Base-by-base conservation (phyloP, 2,888 invertebrate genomes). In the Pristionchus exspectatus region DNA sequence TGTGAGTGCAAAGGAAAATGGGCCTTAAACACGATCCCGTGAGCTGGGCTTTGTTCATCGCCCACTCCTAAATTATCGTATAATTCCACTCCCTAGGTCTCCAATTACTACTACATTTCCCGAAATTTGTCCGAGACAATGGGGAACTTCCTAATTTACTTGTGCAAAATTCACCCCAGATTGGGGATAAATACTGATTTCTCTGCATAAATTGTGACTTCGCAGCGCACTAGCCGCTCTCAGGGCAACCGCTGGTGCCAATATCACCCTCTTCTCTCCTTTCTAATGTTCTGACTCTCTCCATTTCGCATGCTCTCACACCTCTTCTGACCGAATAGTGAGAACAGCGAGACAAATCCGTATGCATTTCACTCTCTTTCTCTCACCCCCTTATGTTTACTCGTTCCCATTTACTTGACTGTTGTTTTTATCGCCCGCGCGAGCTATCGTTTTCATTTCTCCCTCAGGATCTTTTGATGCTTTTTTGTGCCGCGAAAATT, bases 371-470 rank as follows among this genome's bases (percentile, higher is more conserved):
- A 44, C 38, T 21, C 21, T 10, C 24, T 24, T 18, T 74, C 33
- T 24, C n/a, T 21, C 38, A 38, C 72, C 72, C 18, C n/a, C 38
- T 18, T 38, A 18, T 74, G 74, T 74, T 74, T 74, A 74, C 74
- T n/a, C 74, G 21, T 44, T 59, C 63, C 63, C 74, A 74, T 38
- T 74, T 74, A 38, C 44, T 74, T 74, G 74, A 38, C 69, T 74
- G 74, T 74, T 74, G 30, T 74, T 38, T 38, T 74, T 74, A 24
- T 69, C 69, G 30, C 66, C 12, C n/a, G 18, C 66, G 24, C 38
- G 38, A 16, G 38, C 74, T 38, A 74, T 74, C 74, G 21, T 44
- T 74, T 38, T 74, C 33, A 74, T 74, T 33, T 21, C 38, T 74
- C 74, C 30, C 74, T 63, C 63, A 63, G 63, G 63, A 63, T 63